A percentile compares a stretch with the other conserved stretches of the same genome.
phyloP scores from a whole-genome alignment of 1,140 invertebrate genomes.

The Chionoecetes opilio region DNA sequence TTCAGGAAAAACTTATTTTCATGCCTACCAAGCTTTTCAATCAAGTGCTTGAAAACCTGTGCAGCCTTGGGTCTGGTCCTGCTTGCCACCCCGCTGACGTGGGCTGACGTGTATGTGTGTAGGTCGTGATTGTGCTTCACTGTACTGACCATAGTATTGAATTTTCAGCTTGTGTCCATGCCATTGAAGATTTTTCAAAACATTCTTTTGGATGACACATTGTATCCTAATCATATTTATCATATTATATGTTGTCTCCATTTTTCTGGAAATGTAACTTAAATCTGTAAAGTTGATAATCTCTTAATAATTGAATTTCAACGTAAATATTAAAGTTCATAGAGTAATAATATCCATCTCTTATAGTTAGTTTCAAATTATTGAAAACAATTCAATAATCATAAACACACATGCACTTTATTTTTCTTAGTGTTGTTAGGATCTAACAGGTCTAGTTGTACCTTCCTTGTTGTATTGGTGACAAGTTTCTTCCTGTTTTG shows the following conservation, averaged over 20 bases:
- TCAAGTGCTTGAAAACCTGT: neutral
- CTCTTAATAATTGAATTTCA: too few species aligned
- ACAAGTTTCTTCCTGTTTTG: slow-evolving; percentile 31
- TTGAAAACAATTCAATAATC: neutral
- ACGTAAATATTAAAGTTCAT: too few species aligned
- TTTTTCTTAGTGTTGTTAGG: slow-evolving; percentile 22
- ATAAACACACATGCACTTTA: slow-evolving; percentile 37
- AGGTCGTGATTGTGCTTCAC: too few species aligned
- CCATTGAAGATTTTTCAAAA: too few species aligned
- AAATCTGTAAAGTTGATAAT: too few species aligned
- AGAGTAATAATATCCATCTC: too few species aligned
- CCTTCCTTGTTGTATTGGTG: slow-evolving; percentile 34
- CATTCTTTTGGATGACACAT: too few species aligned
- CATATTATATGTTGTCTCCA: too few species aligned
- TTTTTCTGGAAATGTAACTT: too few species aligned
- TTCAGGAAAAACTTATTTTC: neutral
- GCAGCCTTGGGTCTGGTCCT: neutral
- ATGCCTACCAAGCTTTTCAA: neutral
- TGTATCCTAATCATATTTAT: too few species aligned
- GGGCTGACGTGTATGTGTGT: neutral
- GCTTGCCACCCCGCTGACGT: neutral
- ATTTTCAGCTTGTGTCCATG: too few species aligned
- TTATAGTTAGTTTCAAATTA: neutral
- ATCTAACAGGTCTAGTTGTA: neutral
- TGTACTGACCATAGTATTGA: too few species aligned